Conservation (phyloP, 2,888 invertebrate genomes). For the Aproaerema taeniolella region DNA sequence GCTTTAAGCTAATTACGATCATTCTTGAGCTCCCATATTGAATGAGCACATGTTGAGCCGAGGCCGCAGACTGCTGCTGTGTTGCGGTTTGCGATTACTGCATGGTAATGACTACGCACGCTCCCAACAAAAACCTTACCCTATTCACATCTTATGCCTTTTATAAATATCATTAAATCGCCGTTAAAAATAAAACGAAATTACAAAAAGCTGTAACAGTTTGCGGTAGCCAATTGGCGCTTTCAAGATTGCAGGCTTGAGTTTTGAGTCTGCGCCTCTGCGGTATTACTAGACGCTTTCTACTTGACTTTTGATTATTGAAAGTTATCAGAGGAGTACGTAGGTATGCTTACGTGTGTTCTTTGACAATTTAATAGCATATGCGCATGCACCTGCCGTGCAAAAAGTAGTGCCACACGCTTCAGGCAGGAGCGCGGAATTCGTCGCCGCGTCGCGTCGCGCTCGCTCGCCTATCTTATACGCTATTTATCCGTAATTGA, state of each 20-base stretch:
- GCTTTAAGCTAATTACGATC: constrained; percentile 43
- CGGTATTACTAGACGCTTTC: constrained; percentile 10
- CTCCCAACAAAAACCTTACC: constrained; percentile 35
- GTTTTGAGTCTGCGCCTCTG: too few species aligned
- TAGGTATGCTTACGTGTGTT: constrained; percentile 53
- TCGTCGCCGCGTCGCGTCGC: constrained; percentile 64
- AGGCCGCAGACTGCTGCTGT: constrained; percentile 52
- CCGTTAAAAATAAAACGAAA: constrained; percentile 27
- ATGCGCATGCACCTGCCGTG: constrained; percentile 71
- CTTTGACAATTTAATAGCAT: constrained; percentile 78
- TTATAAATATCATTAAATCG: constrained; percentile 39
- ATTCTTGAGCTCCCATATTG: constrained; percentile 50
- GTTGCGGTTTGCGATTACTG: constrained; percentile 66
- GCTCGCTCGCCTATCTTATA: constrained; percentile 62
- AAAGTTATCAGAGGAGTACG: constrained; percentile 49
- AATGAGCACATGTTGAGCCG: constrained; percentile 58
- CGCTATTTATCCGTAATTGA: constrained; percentile 74
- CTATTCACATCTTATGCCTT: constrained; percentile 37
- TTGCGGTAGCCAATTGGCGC: constrained; percentile 40
- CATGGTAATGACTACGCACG: constrained; percentile 42
- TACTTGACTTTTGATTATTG: constrained; percentile 62
- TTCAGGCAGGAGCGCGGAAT: constrained; percentile 71
- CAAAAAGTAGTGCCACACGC: constrained; percentile 74
- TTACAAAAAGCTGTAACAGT: constrained; percentile 33
- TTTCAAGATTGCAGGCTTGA: constrained; percentile 10